phyloP scores from a whole-genome alignment of 2,888 invertebrate genomes.

The Cactoblastis cactorum region DNA sequence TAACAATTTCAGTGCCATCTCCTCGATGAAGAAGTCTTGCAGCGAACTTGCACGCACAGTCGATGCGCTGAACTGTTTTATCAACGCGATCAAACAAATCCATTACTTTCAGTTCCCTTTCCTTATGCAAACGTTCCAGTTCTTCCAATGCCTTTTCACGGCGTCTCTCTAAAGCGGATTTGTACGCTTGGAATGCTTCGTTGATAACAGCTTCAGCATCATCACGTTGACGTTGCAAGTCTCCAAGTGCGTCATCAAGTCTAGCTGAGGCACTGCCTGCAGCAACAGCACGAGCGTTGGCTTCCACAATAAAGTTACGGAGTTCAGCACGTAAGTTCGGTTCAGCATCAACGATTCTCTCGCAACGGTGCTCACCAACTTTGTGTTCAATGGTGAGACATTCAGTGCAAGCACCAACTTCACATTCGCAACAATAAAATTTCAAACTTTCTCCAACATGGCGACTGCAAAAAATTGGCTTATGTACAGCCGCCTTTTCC shows the following conservation, averaged over 20 bases:
- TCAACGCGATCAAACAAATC: constrained; percentile 90
- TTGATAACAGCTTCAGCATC: constrained; percentile 90
- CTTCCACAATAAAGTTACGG: constrained; percentile 85
- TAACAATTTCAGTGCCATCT: constrained; percentile 90
- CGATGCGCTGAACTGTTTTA: constrained; percentile 90
- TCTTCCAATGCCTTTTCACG: constrained; percentile 87
- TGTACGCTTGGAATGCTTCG: constrained; percentile 88
- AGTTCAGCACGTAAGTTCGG: constrained; percentile 88
- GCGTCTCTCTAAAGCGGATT: constrained; percentile 88
- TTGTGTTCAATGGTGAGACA: constrained; percentile 91
- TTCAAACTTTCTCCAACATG: constrained; percentile 92
- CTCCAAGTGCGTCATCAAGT: constrained; percentile 89
- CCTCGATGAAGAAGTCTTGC: constrained; percentile 89
- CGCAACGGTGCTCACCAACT: constrained; percentile 90
- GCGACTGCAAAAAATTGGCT: constrained; percentile 90
- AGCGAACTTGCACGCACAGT: constrained; percentile 92
- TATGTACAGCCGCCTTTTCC: constrained; percentile 91
- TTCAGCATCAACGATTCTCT: constrained; percentile 89
- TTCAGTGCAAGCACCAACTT: constrained; percentile 92
- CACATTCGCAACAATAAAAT: constrained; percentile 92
- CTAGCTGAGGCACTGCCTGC: constrained; percentile 87
- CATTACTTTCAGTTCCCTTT: constrained; percentile 93
- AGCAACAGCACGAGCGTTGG: constrained; percentile 85
- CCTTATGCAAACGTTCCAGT: constrained; percentile 87
- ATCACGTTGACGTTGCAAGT: constrained; percentile 92